Percentiles rank a stretch among this genome's conserved stretches.
phyloP scores from a whole-genome alignment of 2,113 vertebrate species.

The Gallinago media region DNA sequence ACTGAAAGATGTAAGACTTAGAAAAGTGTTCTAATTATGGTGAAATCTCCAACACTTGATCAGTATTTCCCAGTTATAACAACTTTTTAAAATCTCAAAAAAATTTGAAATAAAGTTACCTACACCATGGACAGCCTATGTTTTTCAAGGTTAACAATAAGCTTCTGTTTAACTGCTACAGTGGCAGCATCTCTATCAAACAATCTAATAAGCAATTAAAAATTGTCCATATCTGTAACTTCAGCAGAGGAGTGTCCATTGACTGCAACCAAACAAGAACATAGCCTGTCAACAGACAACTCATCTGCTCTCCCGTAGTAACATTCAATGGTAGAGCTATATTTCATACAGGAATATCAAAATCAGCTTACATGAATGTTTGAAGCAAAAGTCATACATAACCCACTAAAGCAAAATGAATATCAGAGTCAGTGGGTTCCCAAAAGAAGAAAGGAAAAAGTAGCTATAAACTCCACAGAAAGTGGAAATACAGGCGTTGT shows the following conservation, averaged over 20 bases:
- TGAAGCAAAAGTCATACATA: conserved; percentile 41
- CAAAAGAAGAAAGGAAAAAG: conserved; percentile 49
- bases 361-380: conserved; percentile 15
- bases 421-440: conserved; percentile 34
- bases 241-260: background rate
- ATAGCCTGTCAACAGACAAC: background rate
- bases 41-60: background rate
- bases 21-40: background rate
- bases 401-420: conserved; percentile 41
- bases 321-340: background rate
- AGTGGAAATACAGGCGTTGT: conserved; percentile 44
- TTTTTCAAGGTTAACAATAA: background rate
- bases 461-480: conserved; percentile 57
- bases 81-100: background rate
- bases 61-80: background rate
- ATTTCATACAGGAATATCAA: conserved; percentile 31
- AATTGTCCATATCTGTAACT: background rate
- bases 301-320: background rate
- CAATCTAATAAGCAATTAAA: background rate
- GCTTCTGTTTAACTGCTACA: background rate
- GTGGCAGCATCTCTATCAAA: background rate
- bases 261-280: background rate
- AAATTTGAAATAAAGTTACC: background rate
- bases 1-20: background rate
- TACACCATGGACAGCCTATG: background rate